Evolutionary conservation across 2,113 vertebrate species (phyloP), one percentile per base, ranked within the genome.

Genomic region (Lophura nycthemera): DNA sequence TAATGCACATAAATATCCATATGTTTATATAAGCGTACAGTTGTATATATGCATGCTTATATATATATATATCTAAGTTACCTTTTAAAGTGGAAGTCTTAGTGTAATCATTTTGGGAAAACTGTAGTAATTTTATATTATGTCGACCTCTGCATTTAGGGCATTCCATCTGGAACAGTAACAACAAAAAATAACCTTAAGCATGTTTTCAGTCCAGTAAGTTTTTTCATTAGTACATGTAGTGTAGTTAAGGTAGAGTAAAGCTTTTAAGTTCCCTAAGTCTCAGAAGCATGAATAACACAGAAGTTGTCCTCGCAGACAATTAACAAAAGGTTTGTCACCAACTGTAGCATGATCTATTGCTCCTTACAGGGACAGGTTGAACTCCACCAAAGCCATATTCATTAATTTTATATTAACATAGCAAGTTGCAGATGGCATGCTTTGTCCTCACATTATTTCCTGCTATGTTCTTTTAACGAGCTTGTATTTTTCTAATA

Each of bases 61-160:
- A 11, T 18, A 70, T 0, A 38, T 38, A 38, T 38, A 10, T 38
- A 70, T 0, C 0, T 60, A 5, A 56, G 16, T 34, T 27, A 3
- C 47, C 30, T 6, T 18, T 47, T 4, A 27, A 32, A 76, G 22
- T 40, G 10, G 21, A 47, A 19, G 18, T 79, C 74, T 14, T 73
- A 47, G 3, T 63, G 18, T 73, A 48, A 61, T 50, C 4, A 11
- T 63, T 83, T 82, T 27, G 17, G 22, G 27, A 22, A 42, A 82
- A 65, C 22, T n/a, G 18, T 1, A 48, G 10, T 64, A 19, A 34
- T 54, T 71, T 81, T 60, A 38, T 54, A 14, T 29, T 47, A 54
- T 12, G 25, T 29, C 54, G 12, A 66, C n/a, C 1, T 34, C 6
- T 8, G 3, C 73, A 25, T 29, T 86, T 56, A 11, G 64, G 27